Base-by-base conservation (phyloP, 2,797 vertebrate genomes). In the Oreochromis grahami region DNA sequence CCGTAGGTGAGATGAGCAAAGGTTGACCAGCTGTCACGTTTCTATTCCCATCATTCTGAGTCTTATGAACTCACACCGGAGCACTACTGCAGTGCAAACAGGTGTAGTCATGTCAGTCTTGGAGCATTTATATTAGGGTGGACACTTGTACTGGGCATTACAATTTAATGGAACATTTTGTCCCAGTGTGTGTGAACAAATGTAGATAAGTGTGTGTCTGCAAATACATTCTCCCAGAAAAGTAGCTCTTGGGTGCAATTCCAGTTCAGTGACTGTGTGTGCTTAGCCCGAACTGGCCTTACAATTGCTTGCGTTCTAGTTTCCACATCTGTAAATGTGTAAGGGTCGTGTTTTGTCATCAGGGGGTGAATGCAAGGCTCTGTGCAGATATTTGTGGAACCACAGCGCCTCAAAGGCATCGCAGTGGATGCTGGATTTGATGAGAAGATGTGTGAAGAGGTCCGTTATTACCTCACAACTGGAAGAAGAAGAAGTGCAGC, bases 11-110 rank as follows among this genome's bases (percentile, higher is more conserved):
- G 7, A 19, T 68, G 12, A 24, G n/a, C 63, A 8, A 14, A 15
- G 0, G 5, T 6, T 65, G 34, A 38, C 34, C 19, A 21, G 60
- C 36, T 8, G 8, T 68, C n/a, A 24, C 21, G 8, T 70, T 70
- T 15, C 38, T 70, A 7, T 70, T 70, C 14, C 4, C 1, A 26
- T 45, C 21, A 70, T 70, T 70, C 5, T 43, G n/a, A 68, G n/a
- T 0, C 21, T 70, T 11, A 0, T 45, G 65, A 17, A 17, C 0
- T 45, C 38, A 4, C 63, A 7, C 2, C 9, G 2, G 8, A 70
- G 21, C 65, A 1, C 21, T 10, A 1, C 41, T 70, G 65, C 65
- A 45, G 5, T 45, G 65, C 65, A 26, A 45, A 70, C 21, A 19
- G 65, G 0, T 26, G 65, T 7, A 3, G 14, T 70, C 65, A 0